These are phyloP conservation scores for Sminthopsis crassicaudata DNA, from an alignment of 2,113 vertebrate species.

Conservation along the genomic window DNA sequence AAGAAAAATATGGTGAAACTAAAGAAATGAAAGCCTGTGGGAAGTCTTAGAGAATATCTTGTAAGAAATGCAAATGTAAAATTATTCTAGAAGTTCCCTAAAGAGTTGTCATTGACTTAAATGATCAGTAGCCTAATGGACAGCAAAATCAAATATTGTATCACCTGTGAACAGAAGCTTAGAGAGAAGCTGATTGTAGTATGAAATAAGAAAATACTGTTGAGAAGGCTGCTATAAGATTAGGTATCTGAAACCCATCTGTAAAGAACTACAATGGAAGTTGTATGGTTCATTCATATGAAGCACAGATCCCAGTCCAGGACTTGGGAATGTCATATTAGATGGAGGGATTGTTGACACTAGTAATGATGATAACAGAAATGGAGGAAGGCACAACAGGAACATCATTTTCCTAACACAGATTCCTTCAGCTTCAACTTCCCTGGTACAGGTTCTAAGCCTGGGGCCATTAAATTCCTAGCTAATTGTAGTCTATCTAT, in stretches of 20 bases:
- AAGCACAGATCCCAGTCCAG: not conserved
- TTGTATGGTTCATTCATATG: slow-evolving; percentile 86
- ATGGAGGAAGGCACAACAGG: not conserved
- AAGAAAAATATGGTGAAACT: slow-evolving; percentile 97
- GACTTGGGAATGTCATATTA: not conserved
- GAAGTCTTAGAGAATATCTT: slow-evolving; percentile 96
- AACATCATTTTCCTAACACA: not conserved
- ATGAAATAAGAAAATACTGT: slow-evolving; percentile 98
- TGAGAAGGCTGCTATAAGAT: slow-evolving; percentile 98
- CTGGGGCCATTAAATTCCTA: not conserved
- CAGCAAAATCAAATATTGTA: slow-evolving; percentile 96
- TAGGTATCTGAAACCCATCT: slow-evolving; percentile 98
- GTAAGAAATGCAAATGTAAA: slow-evolving; percentile 98
- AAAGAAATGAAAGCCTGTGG: slow-evolving; percentile 99
- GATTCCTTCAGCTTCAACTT: not conserved
- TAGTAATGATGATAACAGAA: not conserved
- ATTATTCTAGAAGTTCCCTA: slow-evolving; percentile 97
- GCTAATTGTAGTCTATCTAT: not conserved
- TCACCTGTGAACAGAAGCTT: slow-evolving; percentile 98
- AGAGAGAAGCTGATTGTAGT: slow-evolving; percentile 98
- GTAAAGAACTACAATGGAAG: slow-evolving; percentile 94
- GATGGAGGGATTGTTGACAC: not conserved
- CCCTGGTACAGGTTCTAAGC: not conserved
- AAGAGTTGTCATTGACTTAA: slow-evolving; percentile 97
- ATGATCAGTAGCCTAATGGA: slow-evolving; percentile 98